phyloP scores from a whole-genome alignment of 2,113 vertebrate species.

The Psophia crepitans region DNA sequence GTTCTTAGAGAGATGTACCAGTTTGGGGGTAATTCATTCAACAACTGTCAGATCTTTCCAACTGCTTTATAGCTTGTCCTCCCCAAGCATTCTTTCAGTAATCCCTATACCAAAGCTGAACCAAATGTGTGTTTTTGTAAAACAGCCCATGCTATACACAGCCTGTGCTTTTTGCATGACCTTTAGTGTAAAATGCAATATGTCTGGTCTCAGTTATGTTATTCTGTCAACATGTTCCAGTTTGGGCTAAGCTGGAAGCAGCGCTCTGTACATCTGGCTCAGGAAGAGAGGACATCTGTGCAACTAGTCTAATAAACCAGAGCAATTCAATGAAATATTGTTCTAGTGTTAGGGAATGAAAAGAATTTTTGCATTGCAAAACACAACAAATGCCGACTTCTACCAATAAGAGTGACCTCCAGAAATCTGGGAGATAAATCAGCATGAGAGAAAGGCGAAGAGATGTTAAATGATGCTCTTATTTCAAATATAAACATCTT shows the following conservation, averaged over 20 bases:
- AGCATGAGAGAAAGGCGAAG: background rate
- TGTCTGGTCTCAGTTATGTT: slow-evolving; percentile 63
- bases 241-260: slow-evolving; percentile 63
- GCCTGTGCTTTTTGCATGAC: slow-evolving; percentile 40
- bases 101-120: slow-evolving; percentile 43
- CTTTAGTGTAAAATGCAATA: slow-evolving; percentile 53
- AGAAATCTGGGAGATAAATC: slow-evolving; percentile 51
- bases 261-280: slow-evolving; percentile 56
- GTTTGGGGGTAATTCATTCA: slow-evolving; percentile 43
- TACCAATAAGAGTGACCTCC: slow-evolving; percentile 5
- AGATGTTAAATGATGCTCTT: slow-evolving; percentile 21
- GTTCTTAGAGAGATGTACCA: background rate
- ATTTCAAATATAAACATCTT: slow-evolving; percentile 39
- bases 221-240: slow-evolving; percentile 62
- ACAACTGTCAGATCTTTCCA: slow-evolving; percentile 23
- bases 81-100: slow-evolving; percentile 27
- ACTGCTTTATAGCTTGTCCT: slow-evolving; percentile 25
- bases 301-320: slow-evolving; percentile 45
- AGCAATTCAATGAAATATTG: slow-evolving; percentile 59
- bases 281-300: slow-evolving; percentile 65
- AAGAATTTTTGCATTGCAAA: slow-evolving; percentile 57
- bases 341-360: slow-evolving; percentile 39
- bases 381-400: slow-evolving; percentile 46
- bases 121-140: slow-evolving; percentile 60
- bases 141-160: slow-evolving; percentile 53